Evolutionary conservation across 35 echinoderm and acorn worm genomes (phyloP).

Genomic region (Anneissia japonica): DNA sequence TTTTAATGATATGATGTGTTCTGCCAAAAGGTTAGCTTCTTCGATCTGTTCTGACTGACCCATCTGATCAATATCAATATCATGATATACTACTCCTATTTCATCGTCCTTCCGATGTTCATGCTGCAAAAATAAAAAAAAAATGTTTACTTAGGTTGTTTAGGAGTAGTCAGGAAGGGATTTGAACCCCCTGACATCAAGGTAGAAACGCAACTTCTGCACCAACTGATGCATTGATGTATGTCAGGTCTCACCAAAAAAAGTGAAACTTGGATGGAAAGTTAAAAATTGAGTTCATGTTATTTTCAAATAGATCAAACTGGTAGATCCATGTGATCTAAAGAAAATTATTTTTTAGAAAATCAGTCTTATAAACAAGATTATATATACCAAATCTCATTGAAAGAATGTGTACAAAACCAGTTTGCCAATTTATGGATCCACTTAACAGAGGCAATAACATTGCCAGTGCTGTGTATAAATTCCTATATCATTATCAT

Average conservation of each 20-base stretch:
- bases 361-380: background rate
- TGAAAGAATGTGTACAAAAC: background rate
- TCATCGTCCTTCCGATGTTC: slow-evolving; percentile 13
- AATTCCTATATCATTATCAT: background rate
- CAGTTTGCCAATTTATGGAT: background rate
- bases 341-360: no score
- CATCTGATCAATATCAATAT: background rate
- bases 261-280: no score
- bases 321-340: no score
- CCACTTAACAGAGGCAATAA: background rate
- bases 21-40: slow-evolving; percentile 55
- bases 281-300: no score
- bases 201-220: no score
- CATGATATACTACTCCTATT: background rate
- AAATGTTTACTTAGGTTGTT: no score
- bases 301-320: no score
- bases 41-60: slow-evolving; percentile 24
- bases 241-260: no score
- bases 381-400: background rate
- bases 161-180: no score
- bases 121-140: background rate
- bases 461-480: background rate
- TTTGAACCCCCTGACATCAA: no score
- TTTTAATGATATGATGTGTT: slow-evolving; percentile 69
- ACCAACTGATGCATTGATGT: no score